Base-by-base conservation (phyloP, 1,140 invertebrate species). In the Neotoxoptera formosana region DNA sequence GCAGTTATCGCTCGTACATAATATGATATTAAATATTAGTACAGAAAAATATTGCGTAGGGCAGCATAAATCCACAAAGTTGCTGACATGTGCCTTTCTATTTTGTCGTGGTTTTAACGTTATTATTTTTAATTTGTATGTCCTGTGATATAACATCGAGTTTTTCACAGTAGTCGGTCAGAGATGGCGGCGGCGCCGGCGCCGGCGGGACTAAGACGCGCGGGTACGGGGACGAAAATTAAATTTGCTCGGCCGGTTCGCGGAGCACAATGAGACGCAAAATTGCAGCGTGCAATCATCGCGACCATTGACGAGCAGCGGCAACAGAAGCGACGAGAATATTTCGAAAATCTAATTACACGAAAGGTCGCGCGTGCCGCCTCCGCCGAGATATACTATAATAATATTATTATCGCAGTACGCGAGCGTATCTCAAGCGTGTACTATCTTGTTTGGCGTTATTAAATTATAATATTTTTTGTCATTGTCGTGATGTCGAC, bases 301-400 rank as follows among this genome's bases (percentile, higher is more conserved):
- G 53, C 17, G 36, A 90, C 89, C 53, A 90, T 90, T 90, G 89
- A 67, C 30, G 53, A 30, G n/a, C 23, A 36, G 9, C 20, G 53
- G 21, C n/a, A n/a, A 25, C 23, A 30, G 36, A 30, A 20, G 34
- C 25, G 14, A 30, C 7, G 87, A 23, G 60, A n/a, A 45, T 92
- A 84, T 86, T 83, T 17, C 17, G 91, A 34, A 53, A 93, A 93
- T 84, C 91, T 51, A 56, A 86, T 93, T 93, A 93, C 20, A 56
- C 23, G 36, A 86, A 86, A 53, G 91, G 91, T 93, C 91, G 34
- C 36, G 25, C 17, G 23, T n/a, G 30, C 17, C 30, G 86, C 14
- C 6, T n/a, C 45, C 17, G 60, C 60, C n/a, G 30, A 76, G 60
- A 76, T 76, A 76, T 30, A 30, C 11, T 1, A 76, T 76, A 34